Percentiles rank a stretch among this genome's conserved stretches.
These are phyloP conservation scores for Syngnathoides biaculeatus DNA, from an alignment of 2,113 vertebrate genomes.

Conservation along the genomic window DNA sequence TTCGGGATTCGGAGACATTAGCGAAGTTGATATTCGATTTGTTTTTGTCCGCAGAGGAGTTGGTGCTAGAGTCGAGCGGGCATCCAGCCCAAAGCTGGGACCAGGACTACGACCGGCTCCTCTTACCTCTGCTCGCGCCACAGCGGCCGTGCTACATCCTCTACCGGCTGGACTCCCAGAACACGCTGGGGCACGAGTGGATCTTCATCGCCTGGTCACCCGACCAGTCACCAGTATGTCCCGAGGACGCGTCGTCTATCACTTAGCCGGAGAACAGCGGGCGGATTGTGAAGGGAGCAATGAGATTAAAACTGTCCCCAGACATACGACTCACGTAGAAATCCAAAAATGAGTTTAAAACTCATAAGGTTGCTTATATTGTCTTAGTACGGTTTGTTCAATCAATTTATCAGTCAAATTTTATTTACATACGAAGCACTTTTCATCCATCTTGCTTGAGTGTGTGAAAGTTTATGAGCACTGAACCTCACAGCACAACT, in stretches of 20 bases:
- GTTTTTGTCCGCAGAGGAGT: slow-evolving; percentile 80
- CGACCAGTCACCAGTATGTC: slow-evolving; percentile 92
- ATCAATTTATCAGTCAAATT: too few relatives aligned
- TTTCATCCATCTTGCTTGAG: too few relatives aligned
- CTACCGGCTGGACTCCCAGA: slow-evolving; percentile 91
- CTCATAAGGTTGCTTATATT: too few relatives aligned
- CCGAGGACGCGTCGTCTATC: neutral
- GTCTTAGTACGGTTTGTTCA: too few relatives aligned
- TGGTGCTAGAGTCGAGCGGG: slow-evolving; percentile 87
- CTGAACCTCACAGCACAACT: too few relatives aligned
- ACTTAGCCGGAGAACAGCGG: too few relatives aligned
- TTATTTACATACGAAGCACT: too few relatives aligned
- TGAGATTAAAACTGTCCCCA: too few relatives aligned
- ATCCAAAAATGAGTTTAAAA: too few relatives aligned
- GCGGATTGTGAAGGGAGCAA: too few relatives aligned
- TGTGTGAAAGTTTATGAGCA: too few relatives aligned
- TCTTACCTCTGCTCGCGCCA: slow-evolving; percentile 86
- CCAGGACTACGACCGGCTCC: slow-evolving; percentile 82
- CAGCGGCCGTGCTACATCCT: slow-evolving; percentile 92
- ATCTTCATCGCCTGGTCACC: slow-evolving; percentile 98
- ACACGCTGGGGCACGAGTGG: slow-evolving; percentile 95
- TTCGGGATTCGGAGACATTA: slow-evolving; percentile 1
- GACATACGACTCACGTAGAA: too few relatives aligned
- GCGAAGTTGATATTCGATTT: slow-evolving; percentile 1
- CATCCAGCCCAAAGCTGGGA: slow-evolving; percentile 87